A percentile compares a stretch with the other conserved stretches of the same genome.
Conservation (phyloP, 2,888 invertebrate species). For the Mayetiola destructor region DNA sequence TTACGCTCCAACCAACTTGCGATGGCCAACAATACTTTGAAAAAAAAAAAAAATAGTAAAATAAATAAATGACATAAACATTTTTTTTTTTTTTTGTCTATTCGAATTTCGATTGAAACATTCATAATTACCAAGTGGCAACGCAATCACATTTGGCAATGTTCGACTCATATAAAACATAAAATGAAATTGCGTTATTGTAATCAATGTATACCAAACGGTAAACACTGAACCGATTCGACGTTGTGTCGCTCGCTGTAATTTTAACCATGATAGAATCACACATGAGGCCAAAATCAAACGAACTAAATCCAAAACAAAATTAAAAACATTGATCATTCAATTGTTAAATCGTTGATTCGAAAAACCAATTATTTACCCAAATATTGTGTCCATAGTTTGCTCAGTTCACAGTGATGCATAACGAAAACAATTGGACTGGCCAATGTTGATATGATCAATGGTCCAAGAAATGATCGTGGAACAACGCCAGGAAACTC, state of each 20-base stretch:
- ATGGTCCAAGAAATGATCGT: conserved; percentile 84
- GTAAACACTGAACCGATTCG: conserved; percentile 65
- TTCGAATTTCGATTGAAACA: conserved; percentile 15
- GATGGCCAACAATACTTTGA: conserved; percentile 66
- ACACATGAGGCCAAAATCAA: conserved; percentile 62
- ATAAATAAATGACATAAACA: conserved; percentile 15
- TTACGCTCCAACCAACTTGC: conserved; percentile 71
- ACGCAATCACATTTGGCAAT: conserved; percentile 86
- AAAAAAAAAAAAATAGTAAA: conserved; percentile 19
- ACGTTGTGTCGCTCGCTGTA: conserved; percentile 57
- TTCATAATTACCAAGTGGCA: conserved; percentile 63
- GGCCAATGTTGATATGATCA: conserved; percentile 62
- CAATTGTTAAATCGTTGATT: not conserved
- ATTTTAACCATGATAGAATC: conserved; percentile 54
- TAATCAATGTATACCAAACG: conserved; percentile 70
- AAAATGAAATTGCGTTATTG: conserved; percentile 91
- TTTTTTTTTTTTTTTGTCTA: conserved; percentile 4
- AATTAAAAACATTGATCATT: not conserved
- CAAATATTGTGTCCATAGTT: conserved; percentile 79
- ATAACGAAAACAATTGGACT: conserved; percentile 58
- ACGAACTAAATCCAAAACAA: conserved; percentile 64
- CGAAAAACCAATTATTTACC: conserved; percentile 41
- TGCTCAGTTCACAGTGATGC: conserved; percentile 53
- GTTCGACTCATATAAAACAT: conserved; percentile 92
- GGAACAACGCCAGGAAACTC: conserved; percentile 98